Base-by-base conservation (phyloP, 2,888 invertebrate genomes). In the Plutella xylostella region DNA sequence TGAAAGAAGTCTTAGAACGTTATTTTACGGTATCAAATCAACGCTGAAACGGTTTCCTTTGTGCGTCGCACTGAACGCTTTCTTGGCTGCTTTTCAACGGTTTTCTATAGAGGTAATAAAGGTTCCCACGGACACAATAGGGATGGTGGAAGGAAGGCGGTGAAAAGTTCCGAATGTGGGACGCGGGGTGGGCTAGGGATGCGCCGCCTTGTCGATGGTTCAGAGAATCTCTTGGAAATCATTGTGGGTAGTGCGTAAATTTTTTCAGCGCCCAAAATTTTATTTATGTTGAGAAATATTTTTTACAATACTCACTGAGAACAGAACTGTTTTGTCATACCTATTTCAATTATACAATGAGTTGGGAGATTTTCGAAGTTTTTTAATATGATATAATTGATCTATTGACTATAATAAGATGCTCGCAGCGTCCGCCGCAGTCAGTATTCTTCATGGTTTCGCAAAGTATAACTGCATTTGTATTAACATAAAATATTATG, bases 151-250 rank as follows among this genome's bases (percentile, higher is more conserved):
- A 72, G 76, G 71, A 71, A 77, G 66, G 67, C 71, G 78, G 77
- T 80, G 82, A 79, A 82, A 82, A 80, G 73, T 80, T 72, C 70
- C 70, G 70, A 79, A 82, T 79, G 76, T 80, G 76, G 83, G 80
- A 72, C 82, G 78, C 71, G 68, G 68, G n/a, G 65, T 64, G 55
- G 50, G 50, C 48, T 73, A 78, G 76, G 55, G 79, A 60, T 58
- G 80, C 22, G 53, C 28, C 48, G 45, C 37, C 28, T 7, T 25
- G 41, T 43, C 14, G 33, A 34, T 30, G 30, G n/a, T n/a, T n/a
- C n/a, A n/a, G n/a, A n/a, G n/a, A n/a, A n/a, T n/a, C n/a, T n/a
- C n/a, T n/a, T n/a, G n/a, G n/a, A n/a, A n/a, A n/a, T n/a, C n/a
- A n/a, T n/a, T n/a, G n/a, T n/a, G n/a, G n/a, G n/a, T n/a, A n/a